Base-by-base conservation (phyloP, 2,888 invertebrate genomes). In the Fragum fragum region DNA sequence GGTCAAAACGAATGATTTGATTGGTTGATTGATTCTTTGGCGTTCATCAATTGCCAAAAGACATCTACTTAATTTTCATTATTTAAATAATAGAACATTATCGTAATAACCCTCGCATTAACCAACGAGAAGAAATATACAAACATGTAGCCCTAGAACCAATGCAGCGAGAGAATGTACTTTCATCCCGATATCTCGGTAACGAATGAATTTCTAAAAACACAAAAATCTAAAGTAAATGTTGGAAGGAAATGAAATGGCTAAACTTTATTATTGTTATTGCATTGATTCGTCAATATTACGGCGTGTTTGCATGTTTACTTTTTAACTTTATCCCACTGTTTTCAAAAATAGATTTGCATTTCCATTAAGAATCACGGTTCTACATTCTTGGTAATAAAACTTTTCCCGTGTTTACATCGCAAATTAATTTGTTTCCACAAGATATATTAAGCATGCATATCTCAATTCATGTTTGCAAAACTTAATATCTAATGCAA, bases 351-450 rank as follows among this genome's bases (percentile, higher is more conserved):
- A 77, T 71, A 83, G 79, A 79, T 83, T 79, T 83, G 77, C 83
- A 79, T 83, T 74, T 77, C 79, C 83, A 83, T 83, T 83, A 79
- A 79, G 63, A 74, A 47, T 7, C 18, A 72, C 66, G 42, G 76
- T 53, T 74, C 57, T 39, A 71, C 59, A 42, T 73, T 79, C 73
- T 70, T 73, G 53, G 75, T 69, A 80, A 80, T 80, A 83, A 85
- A 85, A 76, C 75, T 82, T 85, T 85, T 80, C 80, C 85, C 73
- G 53, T 85, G 85, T 85, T 85, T 85, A 78, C 82, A 73, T 63
- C 76, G 71, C 69, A 85, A 82, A 85, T 85, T 80, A 83, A 85
- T 85, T 82, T 83, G 82, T 81, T 82, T 78, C 73, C 82, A 77
- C 79, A 68, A 73, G 75, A 73, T 76, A 82, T 78, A 70, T 82